Conservation (phyloP, 2,113 vertebrate genomes). For the Phaetusa simplex region DNA sequence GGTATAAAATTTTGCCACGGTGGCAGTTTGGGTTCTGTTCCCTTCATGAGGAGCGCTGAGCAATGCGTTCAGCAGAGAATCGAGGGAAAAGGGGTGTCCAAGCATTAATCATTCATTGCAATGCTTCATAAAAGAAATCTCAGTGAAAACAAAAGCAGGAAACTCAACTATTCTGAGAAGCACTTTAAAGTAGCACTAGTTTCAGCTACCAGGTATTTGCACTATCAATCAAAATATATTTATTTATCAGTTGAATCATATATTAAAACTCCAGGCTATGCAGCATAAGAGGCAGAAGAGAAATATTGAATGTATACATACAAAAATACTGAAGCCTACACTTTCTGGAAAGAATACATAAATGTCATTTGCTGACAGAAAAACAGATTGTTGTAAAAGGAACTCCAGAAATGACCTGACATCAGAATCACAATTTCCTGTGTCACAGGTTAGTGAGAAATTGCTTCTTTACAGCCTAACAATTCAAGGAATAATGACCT, state of each 20-base stretch:
- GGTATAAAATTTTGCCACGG: not conserved
- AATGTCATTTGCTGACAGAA: constrained; percentile 50
- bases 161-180: constrained; percentile 10
- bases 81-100: constrained; percentile 3
- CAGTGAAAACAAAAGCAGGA: constrained; percentile 13
- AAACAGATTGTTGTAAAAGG: constrained; percentile 52
- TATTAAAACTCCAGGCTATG: constrained; percentile 34
- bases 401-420: constrained; percentile 55
- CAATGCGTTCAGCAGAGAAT: not conserved
- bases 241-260: constrained; percentile 37
- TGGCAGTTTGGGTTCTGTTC: not conserved
- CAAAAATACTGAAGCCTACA: constrained; percentile 40
- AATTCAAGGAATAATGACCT: constrained; percentile 77
- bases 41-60: not conserved
- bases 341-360: constrained; percentile 54
- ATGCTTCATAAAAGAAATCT: not conserved
- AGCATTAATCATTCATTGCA: constrained; percentile 6
- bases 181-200: not conserved
- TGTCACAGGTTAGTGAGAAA: constrained; percentile 70
- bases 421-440: constrained; percentile 37
- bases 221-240: constrained; percentile 50
- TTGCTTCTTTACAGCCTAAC: constrained; percentile 72
- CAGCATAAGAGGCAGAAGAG: constrained; percentile 42
- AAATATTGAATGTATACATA: constrained; percentile 38
- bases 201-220: constrained; percentile 34